Base-by-base conservation (phyloP, 2,113 vertebrate species). In the Limanda limanda region DNA sequence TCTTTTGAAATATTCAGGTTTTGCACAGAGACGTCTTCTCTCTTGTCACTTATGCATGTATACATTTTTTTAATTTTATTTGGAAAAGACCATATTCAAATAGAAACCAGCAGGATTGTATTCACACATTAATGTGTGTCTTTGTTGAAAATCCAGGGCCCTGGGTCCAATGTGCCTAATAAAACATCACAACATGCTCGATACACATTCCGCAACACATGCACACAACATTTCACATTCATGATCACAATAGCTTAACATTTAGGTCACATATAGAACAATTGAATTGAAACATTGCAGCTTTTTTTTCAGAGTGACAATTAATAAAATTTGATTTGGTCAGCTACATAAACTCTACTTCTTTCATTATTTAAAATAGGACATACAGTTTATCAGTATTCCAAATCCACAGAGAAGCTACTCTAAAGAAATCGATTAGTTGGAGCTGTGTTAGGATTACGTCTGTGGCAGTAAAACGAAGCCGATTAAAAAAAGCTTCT, bases 201-300 rank as follows among this genome's bases (percentile, higher is more conserved):
- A 78, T 81, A 65, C 13, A 71, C 55, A 78, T 82, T 71, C 74
- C 61, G 71, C 77, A 82, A 86, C 75, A 68, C 72, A 83, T 81
- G 68, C 76, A 83, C 74, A 71, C 79, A 78, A 78, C 80, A 83
- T 73, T 81, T 88, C 78, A 88, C 83, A 85, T 85, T 82, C 60
- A 77, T 76, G 45, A 80, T 83, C 76, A 85, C 58, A 57, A 82
- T 31, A 86, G 79, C 66, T 75, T 82, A 71, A 86, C 57, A 84
- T 83, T 73, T 79, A 74, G 24, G 59, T 81, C 69, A 78, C 76
- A 77, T 47, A 83, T 71, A 77, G 58, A 75, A 76, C 69, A 82
- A 73, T 48, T 21, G 3, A 14, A 75, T 54, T 59, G 23, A 10
- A 58, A 55, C 21, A 51, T 67, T 79, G 40, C n/a, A 54, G 42